A percentile compares a stretch with the other conserved stretches of the same genome.
Evolutionary conservation across 2,797 vertebrate species (phyloP).

Genomic region (Furcifer pardalis): DNA sequence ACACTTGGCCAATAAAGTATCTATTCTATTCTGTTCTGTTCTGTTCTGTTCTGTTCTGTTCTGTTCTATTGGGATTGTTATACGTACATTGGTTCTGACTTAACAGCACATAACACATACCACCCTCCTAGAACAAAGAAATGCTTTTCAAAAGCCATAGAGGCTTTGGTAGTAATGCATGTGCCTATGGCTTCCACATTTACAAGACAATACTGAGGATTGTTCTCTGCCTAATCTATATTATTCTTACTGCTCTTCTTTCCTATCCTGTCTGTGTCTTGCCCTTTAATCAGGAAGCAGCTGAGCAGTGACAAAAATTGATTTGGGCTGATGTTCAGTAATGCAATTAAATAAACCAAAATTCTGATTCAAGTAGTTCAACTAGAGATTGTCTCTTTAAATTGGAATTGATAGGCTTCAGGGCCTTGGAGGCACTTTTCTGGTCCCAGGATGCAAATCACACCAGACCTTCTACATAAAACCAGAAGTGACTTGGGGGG

Average conservation of each 20-base stretch:
- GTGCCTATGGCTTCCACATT: not conserved
- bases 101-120: no score
- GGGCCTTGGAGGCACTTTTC: no score
- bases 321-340: not conserved
- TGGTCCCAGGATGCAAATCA: no score
- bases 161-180: not conserved
- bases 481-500: no score
- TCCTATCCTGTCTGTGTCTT: not conserved
- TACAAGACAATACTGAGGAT: not conserved
- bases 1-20: no score
- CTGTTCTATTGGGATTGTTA: no score
- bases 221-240: not conserved
- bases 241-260: not conserved
- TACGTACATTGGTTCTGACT: no score
- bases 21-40: no score
- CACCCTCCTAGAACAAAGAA: not conserved
- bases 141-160: no score
- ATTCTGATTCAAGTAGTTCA: not conserved
- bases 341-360: not conserved
- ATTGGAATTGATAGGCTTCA: not conserved
- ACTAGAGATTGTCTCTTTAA: not conserved
- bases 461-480: no score
- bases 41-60: no score
- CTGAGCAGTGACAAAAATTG: not conserved
- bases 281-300: not conserved